These are phyloP conservation scores for Micromussa lordhowensis DNA, from an alignment of 92 coral and sea anemone genomes.

Conservation along the genomic window DNA sequence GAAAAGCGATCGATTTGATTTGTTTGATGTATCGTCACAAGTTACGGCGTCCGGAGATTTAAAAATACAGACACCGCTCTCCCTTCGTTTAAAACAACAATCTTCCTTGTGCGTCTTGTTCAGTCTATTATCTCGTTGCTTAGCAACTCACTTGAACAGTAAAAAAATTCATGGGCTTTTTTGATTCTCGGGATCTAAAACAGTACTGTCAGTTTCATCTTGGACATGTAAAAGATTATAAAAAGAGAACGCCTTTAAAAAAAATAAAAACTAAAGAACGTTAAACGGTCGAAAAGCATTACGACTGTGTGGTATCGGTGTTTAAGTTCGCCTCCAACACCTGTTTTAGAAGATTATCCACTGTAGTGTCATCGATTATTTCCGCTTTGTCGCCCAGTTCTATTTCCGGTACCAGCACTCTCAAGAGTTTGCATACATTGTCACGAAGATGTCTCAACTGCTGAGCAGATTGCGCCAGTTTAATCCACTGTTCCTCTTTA, in stretches of 20 bases:
- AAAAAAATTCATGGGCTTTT: not conserved
- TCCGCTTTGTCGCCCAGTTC: slow-evolving; percentile 81
- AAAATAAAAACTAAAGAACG: not conserved
- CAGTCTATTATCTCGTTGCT: not conserved
- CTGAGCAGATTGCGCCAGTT: slow-evolving; percentile 68
- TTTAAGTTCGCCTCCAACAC: slow-evolving; percentile 81
- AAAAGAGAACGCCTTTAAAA: not conserved
- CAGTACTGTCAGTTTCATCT: not conserved
- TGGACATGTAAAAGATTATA: not conserved
- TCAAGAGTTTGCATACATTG: slow-evolving; percentile 87
- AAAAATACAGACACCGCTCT: not conserved
- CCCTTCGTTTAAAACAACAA: not conserved
- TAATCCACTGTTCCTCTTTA: slow-evolving; percentile 61
- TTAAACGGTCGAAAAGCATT: not conserved
- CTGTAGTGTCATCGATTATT: slow-evolving; percentile 70
- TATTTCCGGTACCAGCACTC: slow-evolving; percentile 89
- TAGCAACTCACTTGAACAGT: not conserved
- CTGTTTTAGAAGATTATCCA: slow-evolving; percentile 86
- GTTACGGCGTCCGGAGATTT: too few relatives aligned
- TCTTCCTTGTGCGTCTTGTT: not conserved
- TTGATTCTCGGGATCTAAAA: not conserved
- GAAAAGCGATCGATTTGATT: too few relatives aligned
- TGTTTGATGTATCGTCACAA: not conserved
- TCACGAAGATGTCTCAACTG: slow-evolving; percentile 78
- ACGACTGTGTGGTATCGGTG: not conserved